Conservation (phyloP, 2,888 invertebrate genomes). For the Gortyna flavago region DNA sequence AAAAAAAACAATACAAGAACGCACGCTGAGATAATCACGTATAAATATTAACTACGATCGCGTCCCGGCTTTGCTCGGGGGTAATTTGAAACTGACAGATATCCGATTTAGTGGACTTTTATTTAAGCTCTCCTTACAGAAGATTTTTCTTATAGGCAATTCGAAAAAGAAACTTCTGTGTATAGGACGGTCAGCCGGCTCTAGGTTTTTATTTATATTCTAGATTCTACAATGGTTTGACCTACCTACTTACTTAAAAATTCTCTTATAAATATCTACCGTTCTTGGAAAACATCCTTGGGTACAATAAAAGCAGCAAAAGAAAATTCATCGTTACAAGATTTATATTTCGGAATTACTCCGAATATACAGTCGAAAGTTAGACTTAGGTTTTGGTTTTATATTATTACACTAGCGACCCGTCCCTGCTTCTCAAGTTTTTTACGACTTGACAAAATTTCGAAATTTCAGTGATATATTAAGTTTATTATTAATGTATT, state of each 20-base stretch:
- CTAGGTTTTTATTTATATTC: neutral
- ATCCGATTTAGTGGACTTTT: slow-evolving; percentile 46
- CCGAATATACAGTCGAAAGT: neutral
- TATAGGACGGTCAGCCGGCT: too few relatives aligned
- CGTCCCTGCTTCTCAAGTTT: neutral
- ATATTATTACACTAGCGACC: neutral
- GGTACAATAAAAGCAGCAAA: neutral
- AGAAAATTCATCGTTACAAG: neutral
- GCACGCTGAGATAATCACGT: slow-evolving; percentile 52
- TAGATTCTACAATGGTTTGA: neutral
- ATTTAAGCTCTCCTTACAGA: neutral
- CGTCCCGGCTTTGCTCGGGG: slow-evolving; percentile 37
- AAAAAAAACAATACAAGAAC: slow-evolving; percentile 41
- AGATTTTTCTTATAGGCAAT: neutral
- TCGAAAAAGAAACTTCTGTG: neutral
- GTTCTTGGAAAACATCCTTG: neutral
- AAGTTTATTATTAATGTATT: neutral
- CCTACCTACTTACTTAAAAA: neutral
- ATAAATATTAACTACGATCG: slow-evolving; percentile 57
- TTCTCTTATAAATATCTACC: neutral
- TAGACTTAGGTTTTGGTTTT: neutral
- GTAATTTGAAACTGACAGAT: slow-evolving; percentile 55
- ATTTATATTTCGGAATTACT: neutral
- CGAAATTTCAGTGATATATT: neutral
- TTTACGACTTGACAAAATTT: neutral